Conservation (phyloP, 2,113 vertebrate genomes). For the Ariopsis seemanni region DNA sequence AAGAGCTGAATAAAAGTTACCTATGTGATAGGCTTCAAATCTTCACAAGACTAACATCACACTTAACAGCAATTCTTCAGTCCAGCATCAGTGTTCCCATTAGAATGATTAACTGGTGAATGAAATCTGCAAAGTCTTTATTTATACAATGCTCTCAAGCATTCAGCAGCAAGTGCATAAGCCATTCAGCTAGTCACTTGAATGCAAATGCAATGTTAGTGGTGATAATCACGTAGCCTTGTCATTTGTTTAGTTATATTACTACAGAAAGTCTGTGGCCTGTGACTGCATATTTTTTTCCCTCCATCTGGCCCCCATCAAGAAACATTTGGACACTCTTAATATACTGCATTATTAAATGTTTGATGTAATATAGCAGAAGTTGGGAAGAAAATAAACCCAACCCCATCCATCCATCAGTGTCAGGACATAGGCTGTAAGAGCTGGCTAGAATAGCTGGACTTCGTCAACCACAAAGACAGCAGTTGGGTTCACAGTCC, state of each 20-base stretch:
- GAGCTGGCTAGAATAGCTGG: conserved; percentile 4
- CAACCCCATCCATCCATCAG: conserved; percentile 30
- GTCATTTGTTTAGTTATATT: conserved; percentile 1
- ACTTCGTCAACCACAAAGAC: background rate
- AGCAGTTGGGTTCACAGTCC: conserved; percentile 17
- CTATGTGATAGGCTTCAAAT: background rate
- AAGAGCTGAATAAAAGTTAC: background rate
- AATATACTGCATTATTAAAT: conserved; percentile 7
- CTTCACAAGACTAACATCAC: background rate
- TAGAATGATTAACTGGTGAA: background rate
- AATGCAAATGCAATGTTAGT: background rate
- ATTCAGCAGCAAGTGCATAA: background rate
- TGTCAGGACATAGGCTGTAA: conserved; percentile 36
- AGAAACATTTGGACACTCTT: background rate
- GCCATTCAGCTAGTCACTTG: background rate
- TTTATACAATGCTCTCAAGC: background rate
- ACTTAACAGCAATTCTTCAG: background rate
- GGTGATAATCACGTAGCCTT: background rate
- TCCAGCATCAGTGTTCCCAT: background rate
- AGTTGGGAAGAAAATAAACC: background rate
- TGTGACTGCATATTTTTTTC: background rate
- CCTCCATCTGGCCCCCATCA: background rate
- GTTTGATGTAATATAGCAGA: background rate
- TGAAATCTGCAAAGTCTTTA: background rate
- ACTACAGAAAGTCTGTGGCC: background rate